Percentiles rank a stretch among this genome's conserved stretches.
Evolutionary conservation across 2,888 invertebrate species (phyloP).

Genomic region (Catocala sponsa): DNA sequence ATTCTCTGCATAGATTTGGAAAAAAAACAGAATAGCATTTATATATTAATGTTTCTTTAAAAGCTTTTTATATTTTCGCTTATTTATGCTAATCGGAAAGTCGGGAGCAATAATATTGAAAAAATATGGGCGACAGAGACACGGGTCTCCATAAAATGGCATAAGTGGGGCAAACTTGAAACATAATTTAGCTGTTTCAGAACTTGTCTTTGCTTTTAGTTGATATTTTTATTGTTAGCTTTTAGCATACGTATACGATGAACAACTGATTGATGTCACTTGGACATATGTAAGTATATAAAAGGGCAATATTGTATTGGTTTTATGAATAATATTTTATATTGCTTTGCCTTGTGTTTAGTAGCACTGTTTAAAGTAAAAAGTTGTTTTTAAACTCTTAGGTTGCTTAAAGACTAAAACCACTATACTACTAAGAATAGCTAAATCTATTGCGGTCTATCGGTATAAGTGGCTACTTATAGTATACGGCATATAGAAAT

Average conservation of each 20-base stretch:
- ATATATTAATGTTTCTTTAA: constrained; percentile 66
- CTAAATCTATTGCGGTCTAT: no score
- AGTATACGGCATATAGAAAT: no score
- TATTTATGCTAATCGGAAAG: constrained; percentile 72
- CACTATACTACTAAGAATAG: no score
- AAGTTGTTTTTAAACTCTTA: no score
- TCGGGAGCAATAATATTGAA: constrained; percentile 68
- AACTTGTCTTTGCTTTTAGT: constrained; percentile 55
- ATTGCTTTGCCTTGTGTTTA: background rate
- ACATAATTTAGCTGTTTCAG: constrained; percentile 69
- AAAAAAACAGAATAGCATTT: constrained; percentile 62
- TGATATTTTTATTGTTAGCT: constrained; percentile 50
- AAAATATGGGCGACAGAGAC: constrained; percentile 66
- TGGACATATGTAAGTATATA: background rate
- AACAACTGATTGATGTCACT: constrained; percentile 8
- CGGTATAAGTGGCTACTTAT: no score
- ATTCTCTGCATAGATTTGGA: constrained; percentile 52
- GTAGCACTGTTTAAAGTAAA: no score
- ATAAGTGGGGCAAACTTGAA: constrained; percentile 70
- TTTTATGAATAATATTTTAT: no score
- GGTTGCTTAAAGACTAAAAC: no score
- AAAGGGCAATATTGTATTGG: background rate
- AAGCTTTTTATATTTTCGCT: constrained; percentile 69
- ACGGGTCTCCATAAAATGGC: constrained; percentile 68
- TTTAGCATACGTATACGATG: constrained; percentile 30